These are phyloP conservation scores for Hypomecis atomaria DNA, from an alignment of 2,888 invertebrate species.

Conservation along the genomic window DNA sequence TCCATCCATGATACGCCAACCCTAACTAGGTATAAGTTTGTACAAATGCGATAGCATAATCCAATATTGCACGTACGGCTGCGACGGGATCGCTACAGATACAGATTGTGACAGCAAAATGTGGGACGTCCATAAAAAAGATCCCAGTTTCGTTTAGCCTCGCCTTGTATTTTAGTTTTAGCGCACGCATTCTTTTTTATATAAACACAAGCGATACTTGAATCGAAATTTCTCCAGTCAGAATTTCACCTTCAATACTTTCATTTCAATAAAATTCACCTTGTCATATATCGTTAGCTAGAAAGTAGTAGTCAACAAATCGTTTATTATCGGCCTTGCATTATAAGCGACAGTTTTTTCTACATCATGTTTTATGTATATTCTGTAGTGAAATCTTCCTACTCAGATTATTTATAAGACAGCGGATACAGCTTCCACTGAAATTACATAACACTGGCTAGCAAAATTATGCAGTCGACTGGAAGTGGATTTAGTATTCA, in stretches of 20 bases:
- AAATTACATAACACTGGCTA: slow-evolving; percentile 33
- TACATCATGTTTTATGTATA: neutral
- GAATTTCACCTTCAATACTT: no score
- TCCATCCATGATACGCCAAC: no score
- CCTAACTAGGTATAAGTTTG: no score
- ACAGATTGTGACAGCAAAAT: slow-evolving; percentile 24
- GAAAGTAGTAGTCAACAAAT: neutral
- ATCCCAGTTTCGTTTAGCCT: slow-evolving; percentile 8
- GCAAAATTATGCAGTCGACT: slow-evolving; percentile 33
- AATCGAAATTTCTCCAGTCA: neutral
- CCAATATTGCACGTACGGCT: slow-evolving; percentile 21
- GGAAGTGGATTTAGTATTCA: slow-evolving; percentile 40
- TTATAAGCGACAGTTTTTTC: neutral
- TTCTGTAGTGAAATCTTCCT: neutral
- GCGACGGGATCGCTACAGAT: slow-evolving; percentile 29
- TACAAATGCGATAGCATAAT: slow-evolving; percentile 2
- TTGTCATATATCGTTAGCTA: neutral
- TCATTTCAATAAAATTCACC: no score
- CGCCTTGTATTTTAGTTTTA: neutral
- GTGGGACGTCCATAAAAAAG: slow-evolving; percentile 29
- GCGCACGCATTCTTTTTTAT: neutral
- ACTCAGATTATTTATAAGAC: slow-evolving; percentile 5
- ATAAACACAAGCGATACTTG: neutral
- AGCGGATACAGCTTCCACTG: slow-evolving; percentile 22
- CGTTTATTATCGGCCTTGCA: neutral